Conservation (phyloP, 1,140 invertebrate genomes). For the Steinernema khuongi region DNA sequence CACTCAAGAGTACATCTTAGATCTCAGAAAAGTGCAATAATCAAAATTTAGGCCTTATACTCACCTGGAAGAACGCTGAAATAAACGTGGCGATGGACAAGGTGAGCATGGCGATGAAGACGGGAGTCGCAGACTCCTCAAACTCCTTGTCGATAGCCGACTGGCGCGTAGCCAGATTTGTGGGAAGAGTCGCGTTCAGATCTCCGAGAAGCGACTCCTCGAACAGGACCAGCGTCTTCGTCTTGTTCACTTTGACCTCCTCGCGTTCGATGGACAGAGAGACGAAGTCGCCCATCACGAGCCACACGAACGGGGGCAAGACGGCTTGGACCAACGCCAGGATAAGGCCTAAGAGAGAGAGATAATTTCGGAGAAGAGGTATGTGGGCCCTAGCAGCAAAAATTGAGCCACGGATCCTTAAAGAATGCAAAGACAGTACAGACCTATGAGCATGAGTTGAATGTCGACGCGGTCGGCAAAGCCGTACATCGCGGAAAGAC, state of each 20-base stretch:
- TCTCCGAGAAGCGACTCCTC: conserved; percentile 9
- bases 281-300: conserved; percentile 56
- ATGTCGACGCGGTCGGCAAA: conserved; percentile 7
- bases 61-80: conserved; percentile 53
- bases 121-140: conserved; percentile 43
- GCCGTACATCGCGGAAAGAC: not conserved
- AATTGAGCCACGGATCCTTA: too few relatives aligned
- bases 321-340: conserved; percentile 49
- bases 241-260: conserved; percentile 46
- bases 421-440: too few relatives aligned
- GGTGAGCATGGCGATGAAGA: conserved; percentile 50
- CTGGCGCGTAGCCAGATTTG: conserved; percentile 30
- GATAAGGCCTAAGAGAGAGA: conserved; percentile 48
- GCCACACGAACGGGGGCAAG: conserved; percentile 55
- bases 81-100: conserved; percentile 50
- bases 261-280: conserved; percentile 46
- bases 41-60: too few relatives aligned
- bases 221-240: conserved; percentile 21
- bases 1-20: conserved; percentile 13
- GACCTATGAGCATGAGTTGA: conserved; percentile 49
- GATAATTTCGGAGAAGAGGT: too few relatives aligned
- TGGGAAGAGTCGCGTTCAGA: conserved; percentile 26
- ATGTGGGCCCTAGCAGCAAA: too few relatives aligned
- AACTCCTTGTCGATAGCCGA: conserved; percentile 45
- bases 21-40: conserved; percentile 18